phyloP scores from a whole-genome alignment of 2,797 vertebrate genomes.

The Poeciliopsis turneri region DNA sequence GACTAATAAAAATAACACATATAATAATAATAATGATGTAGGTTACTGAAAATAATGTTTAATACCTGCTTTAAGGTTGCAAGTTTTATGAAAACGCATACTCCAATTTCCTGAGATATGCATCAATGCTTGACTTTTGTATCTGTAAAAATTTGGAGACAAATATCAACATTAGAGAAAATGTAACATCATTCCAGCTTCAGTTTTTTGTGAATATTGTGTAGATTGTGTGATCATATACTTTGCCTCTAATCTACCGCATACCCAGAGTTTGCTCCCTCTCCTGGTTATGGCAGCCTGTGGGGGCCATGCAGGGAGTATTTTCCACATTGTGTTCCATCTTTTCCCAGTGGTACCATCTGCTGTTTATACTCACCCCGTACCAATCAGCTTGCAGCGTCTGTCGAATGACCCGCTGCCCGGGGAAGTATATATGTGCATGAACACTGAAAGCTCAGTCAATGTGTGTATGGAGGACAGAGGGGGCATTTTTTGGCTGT shows the following conservation, averaged over 20 bases:
- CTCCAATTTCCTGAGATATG: neutral
- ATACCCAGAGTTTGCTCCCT: conserved; percentile 69
- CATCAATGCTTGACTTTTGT: neutral
- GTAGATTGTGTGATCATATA: conserved; percentile 31
- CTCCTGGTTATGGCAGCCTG: conserved; percentile 66
- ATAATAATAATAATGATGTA: too few species aligned
- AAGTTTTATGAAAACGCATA: neutral
- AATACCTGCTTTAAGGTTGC: neutral
- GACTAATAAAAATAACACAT: neutral
- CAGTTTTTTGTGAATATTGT: conserved; percentile 26
- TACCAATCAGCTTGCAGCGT: conserved; percentile 72
- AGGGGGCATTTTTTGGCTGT: conserved; percentile 16
- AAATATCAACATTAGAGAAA: conserved; percentile 17
- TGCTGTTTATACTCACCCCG: conserved; percentile 80
- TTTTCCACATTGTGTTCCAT: conserved; percentile 81
- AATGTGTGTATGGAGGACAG: conserved; percentile 30
- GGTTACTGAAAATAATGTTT: neutral
- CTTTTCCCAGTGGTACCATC: conserved; percentile 83
- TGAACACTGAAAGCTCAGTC: conserved; percentile 37
- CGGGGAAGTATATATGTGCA: conserved; percentile 60
- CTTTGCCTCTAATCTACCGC: conserved; percentile 58
- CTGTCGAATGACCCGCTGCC: conserved; percentile 77
- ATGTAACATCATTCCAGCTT: neutral
- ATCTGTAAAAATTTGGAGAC: neutral
- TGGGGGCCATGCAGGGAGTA: conserved; percentile 69